Evolutionary conservation across 2,797 vertebrate species (phyloP), one percentile per base, ranked within the genome.

Genomic region (Anguilla marmorata): DNA sequence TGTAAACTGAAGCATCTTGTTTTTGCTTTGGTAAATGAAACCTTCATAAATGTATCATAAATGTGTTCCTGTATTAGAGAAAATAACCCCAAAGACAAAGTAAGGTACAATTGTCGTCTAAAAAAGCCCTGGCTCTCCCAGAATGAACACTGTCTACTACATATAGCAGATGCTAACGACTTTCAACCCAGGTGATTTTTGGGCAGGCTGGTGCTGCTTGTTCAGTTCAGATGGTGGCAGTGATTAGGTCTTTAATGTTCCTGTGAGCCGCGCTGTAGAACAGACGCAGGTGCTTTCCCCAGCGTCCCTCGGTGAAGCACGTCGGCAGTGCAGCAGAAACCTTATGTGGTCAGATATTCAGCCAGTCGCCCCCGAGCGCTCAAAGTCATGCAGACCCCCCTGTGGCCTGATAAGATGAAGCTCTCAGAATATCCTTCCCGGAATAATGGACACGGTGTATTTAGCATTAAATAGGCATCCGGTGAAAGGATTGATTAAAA

Each of bases 401-500:
- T 66, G 27, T 74, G 21, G 33, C 33, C 12, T 12, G 86, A 87
- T 88, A 30, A 86, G 24, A 80, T 21, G 54, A 24, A 12, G 48
- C 58, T 41, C 45, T 85, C 60, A 33, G 63, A 88, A 85, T 84
- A 56, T 48, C 82, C 24, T 88, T 88, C 80, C 82, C 5, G 63
- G 83, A 72, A 88, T 58, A 85, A 52, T 63, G 79, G 27, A 69
- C 83, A 54, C 9, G 30, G 33, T 88, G 30, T 30, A 48, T 50
- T 72, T 54, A n/a, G 33, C 37, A 45, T 19, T 45, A 79, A 66
- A 69, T 37, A 86, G 21, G 16, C 33, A 24, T 69, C 66, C 30
- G 27, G 24, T 45, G 27, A 74, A 74, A 84, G 87, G 80, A 66
- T 83, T 41, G 45, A 37, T 87, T 63, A 82, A 87, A 87, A 83